Percentiles rank a stretch among this genome's conserved stretches.
These are phyloP conservation scores for Sardina pilchardus DNA, from an alignment of 2,113 vertebrate species.

Conservation along the genomic window DNA sequence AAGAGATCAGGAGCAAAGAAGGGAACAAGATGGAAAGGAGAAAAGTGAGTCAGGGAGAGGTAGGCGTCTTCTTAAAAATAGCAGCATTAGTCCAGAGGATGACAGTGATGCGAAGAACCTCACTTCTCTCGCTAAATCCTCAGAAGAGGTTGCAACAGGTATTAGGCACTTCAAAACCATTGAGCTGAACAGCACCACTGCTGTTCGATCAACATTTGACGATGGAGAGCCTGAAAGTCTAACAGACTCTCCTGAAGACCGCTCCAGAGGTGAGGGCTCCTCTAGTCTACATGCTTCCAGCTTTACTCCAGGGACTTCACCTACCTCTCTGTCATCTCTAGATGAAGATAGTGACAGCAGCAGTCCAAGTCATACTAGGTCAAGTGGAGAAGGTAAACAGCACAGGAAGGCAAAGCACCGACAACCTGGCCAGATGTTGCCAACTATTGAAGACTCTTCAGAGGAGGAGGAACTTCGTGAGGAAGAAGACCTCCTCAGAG, in stretches of 20 bases:
- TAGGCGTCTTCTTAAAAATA: constrained; percentile 79
- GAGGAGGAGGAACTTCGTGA: constrained; percentile 95
- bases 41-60: constrained; percentile 74
- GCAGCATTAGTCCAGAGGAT: constrained; percentile 82
- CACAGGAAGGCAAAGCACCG: constrained; percentile 94
- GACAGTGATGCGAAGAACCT: constrained; percentile 76
- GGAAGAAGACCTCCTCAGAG: constrained; percentile 90
- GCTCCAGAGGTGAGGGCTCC: constrained; percentile 92
- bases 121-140: constrained; percentile 74
- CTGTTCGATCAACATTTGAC: constrained; percentile 70
- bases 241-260: constrained; percentile 95
- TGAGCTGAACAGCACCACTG: constrained; percentile 83
- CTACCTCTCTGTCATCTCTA: constrained; percentile 93
- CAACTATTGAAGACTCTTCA: constrained; percentile 97
- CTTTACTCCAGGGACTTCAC: constrained; percentile 96
- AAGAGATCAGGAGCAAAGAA: constrained; percentile 73
- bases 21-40: constrained; percentile 73
- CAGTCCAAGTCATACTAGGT: constrained; percentile 87
- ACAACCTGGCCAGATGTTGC: constrained; percentile 87
- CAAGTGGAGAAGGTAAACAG: constrained; percentile 87
- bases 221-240: constrained; percentile 90
- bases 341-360: constrained; percentile 98
- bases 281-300: constrained; percentile 96
- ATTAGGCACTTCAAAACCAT: constrained; percentile 73
- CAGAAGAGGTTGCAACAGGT: constrained; percentile 54